Evolutionary conservation across 2,888 invertebrate genomes (phyloP), one percentile per base, ranked within the genome.

Genomic region (Auanema freiburgensis): DNA sequence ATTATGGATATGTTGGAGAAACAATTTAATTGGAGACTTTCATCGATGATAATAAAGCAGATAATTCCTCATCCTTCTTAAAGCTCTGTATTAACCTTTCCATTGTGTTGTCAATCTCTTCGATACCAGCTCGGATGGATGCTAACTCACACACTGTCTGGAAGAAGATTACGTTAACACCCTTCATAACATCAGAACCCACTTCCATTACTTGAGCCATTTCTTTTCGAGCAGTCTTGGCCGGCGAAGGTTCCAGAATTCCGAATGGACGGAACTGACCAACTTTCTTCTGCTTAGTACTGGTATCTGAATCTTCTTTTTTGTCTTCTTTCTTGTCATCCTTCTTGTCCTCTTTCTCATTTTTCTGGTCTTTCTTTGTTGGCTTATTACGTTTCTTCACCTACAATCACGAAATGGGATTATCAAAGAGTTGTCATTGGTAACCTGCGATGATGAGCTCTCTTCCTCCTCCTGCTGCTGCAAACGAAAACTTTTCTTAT

Each of bases 191-290:
- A 12, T 11, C 43, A 43, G 43, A 24, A 21, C 23, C 8, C 24
- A 69, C 69, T 52, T 59, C 53, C 44, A 70, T 57, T 3, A 61
- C 63, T 8, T 18, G 40, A 42, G 43, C 52, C 55, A 69, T 67
- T 10, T 55, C 53, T 24, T 59, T 61, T 43, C 72, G 59, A 2
- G 69, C 69, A 23, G 66, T 65, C 41, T 67, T 69, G 2, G 72
- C 72, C 1, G 65, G 54, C 11, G 59, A 18, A 41, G 69, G 57
- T 52, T 72, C 72, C 24, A 72, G 59, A 3, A 72, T 59, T 42
- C 72, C 72, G 52, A 72, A 72, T 16, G 72, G 72, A 23, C 67
- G 53, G 57, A 67, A 72, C 25, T 62, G 54, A 2, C 65, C 65
- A 60, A 21, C 49, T 23, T 44, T 54, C 16, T 41, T 33, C 41